Evolutionary conservation across 2,888 invertebrate species (phyloP), one percentile per base, ranked within the genome.

Genomic region (Tachina grossa): DNA sequence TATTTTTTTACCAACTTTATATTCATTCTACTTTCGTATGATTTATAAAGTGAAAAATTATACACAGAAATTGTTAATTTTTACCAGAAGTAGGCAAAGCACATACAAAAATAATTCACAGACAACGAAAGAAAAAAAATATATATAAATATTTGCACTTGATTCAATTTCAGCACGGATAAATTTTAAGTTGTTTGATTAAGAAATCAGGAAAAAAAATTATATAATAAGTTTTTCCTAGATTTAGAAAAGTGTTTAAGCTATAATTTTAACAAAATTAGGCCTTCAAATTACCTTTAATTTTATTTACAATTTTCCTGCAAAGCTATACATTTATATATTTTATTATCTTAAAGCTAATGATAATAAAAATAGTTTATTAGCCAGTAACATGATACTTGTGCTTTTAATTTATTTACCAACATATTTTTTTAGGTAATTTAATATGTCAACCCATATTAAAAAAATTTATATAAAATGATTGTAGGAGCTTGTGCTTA

Each of bases 21-120:
- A 75, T 71, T 84, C 53, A 75, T 71, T 84, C 53, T 49, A 63
- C 69, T 84, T 81, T 84, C 53, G 63, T 79, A 79, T 82, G 82
- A 82, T 82, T 75, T 85, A 71, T 85, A 79, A 82, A 45, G 77
- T 41, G 16, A 61, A 75, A 85, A 78, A 78, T 82, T 78, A 69
- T 63, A 82, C 22, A 75, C 43, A 74, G 78, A 65, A 69, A 79
- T 78, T 71, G 49, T 75, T 79, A 85, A 79, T 85, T 82, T 71
- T 79, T 71, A 45, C 65, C n/a, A 63, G 1, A 69, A 69, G 14
- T 65, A 45, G 55, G 19, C 69, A 45, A 19, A 22, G 13, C 9
- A 49, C 31, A 53, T 53, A 19, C 49, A 68, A n/a, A 9, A 14
- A 16, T 41, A 51, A 5, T 16, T 16, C 11, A 31, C 31, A 31